Base-by-base conservation (phyloP, 2,888 invertebrate genomes). In the Sarcophaga variegata region DNA sequence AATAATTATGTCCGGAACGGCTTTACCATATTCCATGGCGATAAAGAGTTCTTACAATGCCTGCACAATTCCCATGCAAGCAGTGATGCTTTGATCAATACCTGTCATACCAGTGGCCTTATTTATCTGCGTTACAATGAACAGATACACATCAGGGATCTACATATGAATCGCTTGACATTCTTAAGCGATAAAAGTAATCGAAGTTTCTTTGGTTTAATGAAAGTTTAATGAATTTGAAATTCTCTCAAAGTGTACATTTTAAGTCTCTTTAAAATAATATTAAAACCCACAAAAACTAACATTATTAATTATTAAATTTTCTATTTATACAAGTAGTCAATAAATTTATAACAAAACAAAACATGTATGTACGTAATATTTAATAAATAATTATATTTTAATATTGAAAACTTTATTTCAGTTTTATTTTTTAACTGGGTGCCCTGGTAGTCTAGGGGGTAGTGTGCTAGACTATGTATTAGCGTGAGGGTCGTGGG, bases 131-230 rank as follows among this genome's bases (percentile, higher is more conserved):
- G 94, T 66, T 94, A 94, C 47, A 95, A 96, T 17, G 97, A 97
- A 90, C 94, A 94, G 25, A 93, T 97, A 17, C 95, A 95, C 6
- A 93, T 97, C 14, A 95, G 95, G 77, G 97, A 97, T 90, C 95
- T 97, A 2, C 93, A 93, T 81, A 90, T 87, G n/a, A 91, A 93
- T 89, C 93, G 92, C 14, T 89, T 87, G 76, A 91, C 90, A 3
- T 89, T 91, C 74, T 86, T 93, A 3, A 95, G 95, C 25, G 95
- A 96, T 14, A 95, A 95, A 20, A 95, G 95, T 17, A 96, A 96
- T 88, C 97, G 97, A 92, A 97, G 97, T 90, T 97, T 97, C 94
- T 97, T 97, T 89, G 97, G 97, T 59, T 94, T 97, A n/a, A 94
- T 97, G 77, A 97, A 96, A 89, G 78, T 92, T 82, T 92, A 81